Conservation (phyloP, 2,888 invertebrate genomes). For the Crioceris asparagi region DNA sequence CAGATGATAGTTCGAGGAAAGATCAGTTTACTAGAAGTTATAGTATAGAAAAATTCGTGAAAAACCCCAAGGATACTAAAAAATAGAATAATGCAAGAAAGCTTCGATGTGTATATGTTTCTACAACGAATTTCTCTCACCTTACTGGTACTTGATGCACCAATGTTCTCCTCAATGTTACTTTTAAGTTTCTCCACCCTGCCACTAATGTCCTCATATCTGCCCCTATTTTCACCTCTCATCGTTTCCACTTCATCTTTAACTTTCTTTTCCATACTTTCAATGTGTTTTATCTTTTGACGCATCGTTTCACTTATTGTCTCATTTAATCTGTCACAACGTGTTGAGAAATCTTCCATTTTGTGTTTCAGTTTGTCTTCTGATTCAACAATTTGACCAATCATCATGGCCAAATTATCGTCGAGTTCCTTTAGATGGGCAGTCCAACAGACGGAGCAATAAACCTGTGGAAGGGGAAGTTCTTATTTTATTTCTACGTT, state of each 20-base stretch:
- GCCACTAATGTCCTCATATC: constrained; percentile 39
- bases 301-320: constrained; percentile 44
- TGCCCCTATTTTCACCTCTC: constrained; percentile 39
- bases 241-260: constrained; percentile 39
- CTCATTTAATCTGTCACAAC: constrained; percentile 44
- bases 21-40: background rate
- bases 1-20: background rate
- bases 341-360: constrained; percentile 46
- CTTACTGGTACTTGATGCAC: too few relatives aligned
- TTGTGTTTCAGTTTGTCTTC: constrained; percentile 44
- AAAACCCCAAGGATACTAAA: too few relatives aligned
- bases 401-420: constrained; percentile 44
- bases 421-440: constrained; percentile 49
- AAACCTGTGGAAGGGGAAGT: constrained; percentile 43
- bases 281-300: constrained; percentile 43
- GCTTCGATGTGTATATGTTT: too few relatives aligned
- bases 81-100: too few relatives aligned
- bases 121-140: too few relatives aligned
- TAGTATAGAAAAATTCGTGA: too few relatives aligned
- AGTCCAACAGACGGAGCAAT: constrained; percentile 50
- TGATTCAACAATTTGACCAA: constrained; percentile 46
- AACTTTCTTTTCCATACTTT: constrained; percentile 35
- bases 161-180: constrained; percentile 32
- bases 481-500: too few relatives aligned
- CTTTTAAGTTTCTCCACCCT: constrained; percentile 40